A percentile compares a stretch with the other conserved stretches of the same genome.
Conservation (phyloP, 2,113 vertebrate genomes). For the Phylloscopus trochiloides region DNA sequence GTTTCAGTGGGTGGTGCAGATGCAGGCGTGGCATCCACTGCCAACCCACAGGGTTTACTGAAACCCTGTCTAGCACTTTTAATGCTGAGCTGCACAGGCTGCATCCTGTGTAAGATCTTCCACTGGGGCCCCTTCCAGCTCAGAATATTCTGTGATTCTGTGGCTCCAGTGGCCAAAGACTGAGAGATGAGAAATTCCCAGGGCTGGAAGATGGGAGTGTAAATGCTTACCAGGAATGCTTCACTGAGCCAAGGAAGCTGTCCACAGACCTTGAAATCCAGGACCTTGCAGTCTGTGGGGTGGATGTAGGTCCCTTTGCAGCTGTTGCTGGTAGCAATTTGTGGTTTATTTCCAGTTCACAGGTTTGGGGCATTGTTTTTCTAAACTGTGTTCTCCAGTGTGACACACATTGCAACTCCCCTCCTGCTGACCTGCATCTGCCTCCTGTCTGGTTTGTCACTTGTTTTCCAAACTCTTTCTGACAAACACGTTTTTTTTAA, state of each 20-base stretch:
- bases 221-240: fast-evolving
- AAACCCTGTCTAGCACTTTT: neutral
- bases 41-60: neutral
- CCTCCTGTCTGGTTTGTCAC: neutral
- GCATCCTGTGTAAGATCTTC: neutral
- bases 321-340: neutral
- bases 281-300: neutral
- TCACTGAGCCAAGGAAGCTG: neutral
- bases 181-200: neutral
- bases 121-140: neutral
- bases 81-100: neutral
- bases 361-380: neutral
- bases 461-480: neutral
- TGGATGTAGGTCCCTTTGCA: neutral
- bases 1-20: neutral
- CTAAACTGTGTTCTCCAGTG: neutral
- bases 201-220: neutral
- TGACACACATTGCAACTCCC: neutral
- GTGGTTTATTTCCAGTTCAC: neutral
- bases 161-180: neutral
- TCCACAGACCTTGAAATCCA: neutral
- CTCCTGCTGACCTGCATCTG: neutral
- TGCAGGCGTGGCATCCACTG: fast-evolving
- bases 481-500: neutral
- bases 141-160: neutral